Base-by-base conservation (phyloP, 2,113 vertebrate species). In the Falcunculus frontatus region DNA sequence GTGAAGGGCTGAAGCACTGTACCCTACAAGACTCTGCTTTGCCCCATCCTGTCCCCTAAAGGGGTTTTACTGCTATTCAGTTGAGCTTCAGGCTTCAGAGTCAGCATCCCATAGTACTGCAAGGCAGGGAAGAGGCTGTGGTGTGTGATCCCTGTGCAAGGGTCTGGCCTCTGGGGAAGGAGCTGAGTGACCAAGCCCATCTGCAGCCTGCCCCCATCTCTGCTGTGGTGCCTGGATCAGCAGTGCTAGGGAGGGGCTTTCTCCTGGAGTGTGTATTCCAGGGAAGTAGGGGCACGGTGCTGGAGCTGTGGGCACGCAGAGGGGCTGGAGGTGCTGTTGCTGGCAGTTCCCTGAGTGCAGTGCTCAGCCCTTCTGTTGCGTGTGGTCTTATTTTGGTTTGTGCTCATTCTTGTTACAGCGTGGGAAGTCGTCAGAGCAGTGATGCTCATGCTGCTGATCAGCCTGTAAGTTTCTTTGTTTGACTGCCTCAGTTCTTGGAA, bases 401-500 rank as follows among this genome's bases (percentile, higher is more conserved):
- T 90, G 90, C 75, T 91, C 5, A 16, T 91, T 93, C 87, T 89
- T 89, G 73, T 89, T 77, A 5, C 75, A 55, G 87, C 25, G 68
- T 96, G 85, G 87, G 92, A 94, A 94, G 87, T 18, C 88, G 84
- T 79, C 75, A 56, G 91, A 94, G 75, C 85, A 64, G 87, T 21
- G 69, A 56, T 82, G 77, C 44, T 94, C 42, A 12, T 80, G 74
- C 70, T 93, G 63, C 67, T 89, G 95, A 23, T 57, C 78, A 94
- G 82, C 70, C 75, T 88, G 33, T 56, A 57, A 57, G 92, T 88
- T 95, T 95, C 62, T 93, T 94, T 96, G 87, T 93, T 95, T 15
- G 7, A 29, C 50, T 90, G 90, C 85, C 63, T 86, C 93, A n/a
- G 39, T 97, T 97, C 96, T 94, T 88, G 92, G 95, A 97, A 97